Evolutionary conservation across 2,113 vertebrate genomes (phyloP).

Genomic region (Gymnobelideus leadbeateri): DNA sequence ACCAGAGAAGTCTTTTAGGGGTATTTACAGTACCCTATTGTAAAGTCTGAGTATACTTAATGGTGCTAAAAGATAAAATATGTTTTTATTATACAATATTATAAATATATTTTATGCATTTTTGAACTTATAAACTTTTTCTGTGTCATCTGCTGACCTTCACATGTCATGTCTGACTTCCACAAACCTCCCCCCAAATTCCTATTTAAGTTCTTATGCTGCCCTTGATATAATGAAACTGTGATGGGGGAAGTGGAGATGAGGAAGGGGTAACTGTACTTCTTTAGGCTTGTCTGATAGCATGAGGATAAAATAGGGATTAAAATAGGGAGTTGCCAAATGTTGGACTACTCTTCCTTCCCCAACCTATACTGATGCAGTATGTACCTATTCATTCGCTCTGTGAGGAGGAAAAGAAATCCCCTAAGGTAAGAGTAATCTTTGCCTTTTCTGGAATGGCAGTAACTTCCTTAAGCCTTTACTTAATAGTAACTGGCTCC

Average conservation of each 20-base stretch:
- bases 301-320: neutral
- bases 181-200: neutral
- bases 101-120: too few relatives aligned
- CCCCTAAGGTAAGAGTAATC: neutral
- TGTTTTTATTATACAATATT: too few relatives aligned
- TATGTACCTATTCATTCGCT: neutral
- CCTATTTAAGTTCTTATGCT: neutral
- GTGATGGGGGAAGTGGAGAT: neutral
- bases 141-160: neutral
- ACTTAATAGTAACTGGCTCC: neutral
- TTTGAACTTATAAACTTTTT: neutral
- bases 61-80: too few relatives aligned
- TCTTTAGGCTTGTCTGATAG: constrained; percentile 15
- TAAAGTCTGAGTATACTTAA: too few relatives aligned
- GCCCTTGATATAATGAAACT: too few relatives aligned
- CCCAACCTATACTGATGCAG: neutral
- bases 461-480: neutral
- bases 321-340: neutral
- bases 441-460: neutral
- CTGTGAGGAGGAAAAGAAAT: neutral
- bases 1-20: too few relatives aligned
- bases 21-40: too few relatives aligned
- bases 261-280: neutral
- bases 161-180: neutral
- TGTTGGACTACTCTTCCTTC: neutral